phyloP scores from a whole-genome alignment of 92 coral and sea anemone genomes.

The Palythoa grandis region DNA sequence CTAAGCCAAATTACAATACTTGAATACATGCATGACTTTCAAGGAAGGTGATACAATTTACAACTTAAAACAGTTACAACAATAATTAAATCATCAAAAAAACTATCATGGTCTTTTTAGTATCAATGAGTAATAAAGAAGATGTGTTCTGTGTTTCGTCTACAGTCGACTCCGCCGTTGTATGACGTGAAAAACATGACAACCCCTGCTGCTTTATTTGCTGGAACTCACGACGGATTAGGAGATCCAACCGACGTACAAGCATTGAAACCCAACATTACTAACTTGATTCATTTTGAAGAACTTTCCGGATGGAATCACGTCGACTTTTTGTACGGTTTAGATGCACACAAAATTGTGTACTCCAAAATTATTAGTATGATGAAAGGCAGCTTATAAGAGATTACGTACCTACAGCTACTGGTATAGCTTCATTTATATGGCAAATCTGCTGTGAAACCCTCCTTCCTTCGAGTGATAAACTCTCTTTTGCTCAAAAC shows the following conservation, averaged over 20 bases:
- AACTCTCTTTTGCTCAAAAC: too few relatives aligned
- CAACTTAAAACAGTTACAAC: too few relatives aligned
- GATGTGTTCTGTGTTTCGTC: neutral
- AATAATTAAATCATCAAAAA: too few relatives aligned
- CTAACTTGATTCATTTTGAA: slow-evolving; percentile 66
- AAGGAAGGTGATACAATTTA: neutral
- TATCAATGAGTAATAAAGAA: neutral
- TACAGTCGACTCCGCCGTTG: slow-evolving; percentile 76
- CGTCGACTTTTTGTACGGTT: slow-evolving; percentile 75
- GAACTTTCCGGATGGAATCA: slow-evolving; percentile 74
- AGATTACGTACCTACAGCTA: neutral
- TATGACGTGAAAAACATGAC: slow-evolving; percentile 71
- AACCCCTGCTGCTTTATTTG: slow-evolving; percentile 78
- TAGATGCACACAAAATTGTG: slow-evolving; percentile 67
- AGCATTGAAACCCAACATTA: slow-evolving; percentile 62
- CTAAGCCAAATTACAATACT: too few relatives aligned
- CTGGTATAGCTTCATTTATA: neutral
- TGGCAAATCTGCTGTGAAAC: too few relatives aligned
- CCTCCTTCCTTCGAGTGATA: too few relatives aligned
- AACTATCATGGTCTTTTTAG: neutral
- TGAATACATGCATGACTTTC: neutral
- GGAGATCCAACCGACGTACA: slow-evolving; percentile 79
- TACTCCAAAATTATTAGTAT: slow-evolving; percentile 62
- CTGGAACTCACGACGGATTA: slow-evolving; percentile 73
- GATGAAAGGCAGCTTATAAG: slow-evolving; percentile 37